phyloP scores from a whole-genome alignment of 2,888 invertebrate species.

The Orgyia antiqua region DNA sequence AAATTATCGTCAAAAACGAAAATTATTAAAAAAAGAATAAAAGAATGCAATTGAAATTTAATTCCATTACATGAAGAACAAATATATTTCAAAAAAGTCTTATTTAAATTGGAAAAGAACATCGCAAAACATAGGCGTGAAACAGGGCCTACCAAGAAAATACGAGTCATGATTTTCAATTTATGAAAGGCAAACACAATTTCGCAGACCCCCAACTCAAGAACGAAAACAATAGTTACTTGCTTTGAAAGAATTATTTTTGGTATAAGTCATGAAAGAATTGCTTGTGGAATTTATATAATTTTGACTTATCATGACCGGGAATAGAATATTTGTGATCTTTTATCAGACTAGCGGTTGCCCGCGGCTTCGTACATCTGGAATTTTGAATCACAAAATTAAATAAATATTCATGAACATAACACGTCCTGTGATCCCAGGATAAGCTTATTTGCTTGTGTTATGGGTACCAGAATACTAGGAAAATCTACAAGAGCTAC shows the following conservation, averaged over 20 bases:
- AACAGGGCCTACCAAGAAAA: slow-evolving; percentile 26
- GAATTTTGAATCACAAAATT: too few relatives aligned
- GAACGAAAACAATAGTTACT: slow-evolving; percentile 43
- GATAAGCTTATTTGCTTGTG: too few relatives aligned
- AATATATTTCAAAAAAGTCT: slow-evolving; percentile 7
- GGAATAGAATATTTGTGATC: too few relatives aligned
- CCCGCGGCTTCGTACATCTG: too few relatives aligned
- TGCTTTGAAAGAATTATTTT: slow-evolving; percentile 26
- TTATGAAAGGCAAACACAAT: slow-evolving; percentile 58
- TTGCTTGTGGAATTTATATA: too few relatives aligned
- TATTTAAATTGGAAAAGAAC: slow-evolving; percentile 19
- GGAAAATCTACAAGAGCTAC: too few relatives aligned
- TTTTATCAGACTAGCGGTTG: too few relatives aligned
- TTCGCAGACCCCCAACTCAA: slow-evolving; percentile 33
- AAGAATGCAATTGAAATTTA: not conserved
- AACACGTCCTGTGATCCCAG: too few relatives aligned
- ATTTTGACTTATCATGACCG: too few relatives aligned
- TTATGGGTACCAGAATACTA: too few relatives aligned
- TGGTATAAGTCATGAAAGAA: slow-evolving; percentile 8
- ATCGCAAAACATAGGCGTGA: slow-evolving; percentile 23
- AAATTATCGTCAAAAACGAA: too few relatives aligned
- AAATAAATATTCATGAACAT: too few relatives aligned
- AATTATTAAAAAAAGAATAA: not conserved
- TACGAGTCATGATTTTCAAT: slow-evolving; percentile 53
- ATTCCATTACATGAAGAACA: not conserved